These are phyloP conservation scores for Aplocera efformata DNA, from an alignment of 2,888 invertebrate species.

Conservation along the genomic window DNA sequence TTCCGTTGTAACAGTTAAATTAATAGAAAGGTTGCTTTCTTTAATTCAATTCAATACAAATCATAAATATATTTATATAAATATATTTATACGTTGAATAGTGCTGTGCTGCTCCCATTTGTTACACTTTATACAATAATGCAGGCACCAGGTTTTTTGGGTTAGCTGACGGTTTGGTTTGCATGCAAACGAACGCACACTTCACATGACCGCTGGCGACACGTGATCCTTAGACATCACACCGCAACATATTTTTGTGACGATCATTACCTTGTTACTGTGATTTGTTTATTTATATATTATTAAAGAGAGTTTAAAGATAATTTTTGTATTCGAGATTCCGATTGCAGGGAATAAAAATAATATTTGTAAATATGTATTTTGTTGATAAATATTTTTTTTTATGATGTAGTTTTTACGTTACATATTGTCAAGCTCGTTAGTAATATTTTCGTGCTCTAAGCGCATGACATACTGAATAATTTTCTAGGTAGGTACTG, in stretches of 20 bases:
- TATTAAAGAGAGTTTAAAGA: constrained; percentile 44
- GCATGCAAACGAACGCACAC: constrained; percentile 26
- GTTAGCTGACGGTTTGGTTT: too few species aligned
- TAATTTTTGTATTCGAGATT: constrained; percentile 55
- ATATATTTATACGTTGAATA: too few species aligned
- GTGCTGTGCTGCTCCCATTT: too few species aligned
- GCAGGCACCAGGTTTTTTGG: too few species aligned
- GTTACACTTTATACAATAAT: too few species aligned
- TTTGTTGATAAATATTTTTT: constrained; percentile 46
- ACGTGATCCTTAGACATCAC: constrained; percentile 54
- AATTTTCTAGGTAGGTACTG: constrained; percentile 53
- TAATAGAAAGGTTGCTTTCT: too few species aligned
- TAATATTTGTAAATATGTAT: constrained; percentile 39
- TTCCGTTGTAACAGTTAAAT: too few species aligned
- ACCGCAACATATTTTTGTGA: constrained; percentile 47
- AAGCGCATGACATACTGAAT: constrained; percentile 70
- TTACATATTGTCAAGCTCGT: constrained; percentile 36
- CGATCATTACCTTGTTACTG: constrained; percentile 63
- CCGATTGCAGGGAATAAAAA: constrained; percentile 38
- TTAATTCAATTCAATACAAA: too few species aligned
- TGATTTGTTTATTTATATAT: constrained; percentile 68
- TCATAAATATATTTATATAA: too few species aligned
- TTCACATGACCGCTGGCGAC: constrained; percentile 36
- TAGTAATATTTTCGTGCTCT: constrained; percentile 66
- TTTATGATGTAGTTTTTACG: constrained; percentile 44